Conservation (phyloP, 2,113 vertebrate genomes). For the Piaya cayana region DNA sequence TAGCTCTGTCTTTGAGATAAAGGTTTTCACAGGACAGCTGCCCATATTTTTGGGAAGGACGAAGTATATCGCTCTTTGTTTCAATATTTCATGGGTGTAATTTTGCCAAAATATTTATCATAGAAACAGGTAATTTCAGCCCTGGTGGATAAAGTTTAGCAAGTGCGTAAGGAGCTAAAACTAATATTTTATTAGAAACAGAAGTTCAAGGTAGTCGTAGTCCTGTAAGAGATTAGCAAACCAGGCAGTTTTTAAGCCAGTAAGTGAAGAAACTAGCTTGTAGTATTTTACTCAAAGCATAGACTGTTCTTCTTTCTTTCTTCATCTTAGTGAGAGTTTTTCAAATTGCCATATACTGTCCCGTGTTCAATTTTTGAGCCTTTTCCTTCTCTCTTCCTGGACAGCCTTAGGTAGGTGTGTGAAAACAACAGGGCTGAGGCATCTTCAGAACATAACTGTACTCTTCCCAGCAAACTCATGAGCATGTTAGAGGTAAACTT, state of each 20-base stretch:
- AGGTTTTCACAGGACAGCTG: background rate
- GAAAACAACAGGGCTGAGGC: background rate
- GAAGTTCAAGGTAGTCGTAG: background rate
- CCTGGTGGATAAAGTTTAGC: background rate
- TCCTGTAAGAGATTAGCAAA: background rate
- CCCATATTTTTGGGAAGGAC: background rate
- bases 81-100: background rate
- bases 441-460: background rate
- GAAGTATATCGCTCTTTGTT: background rate
- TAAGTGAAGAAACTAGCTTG: background rate
- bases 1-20: background rate
- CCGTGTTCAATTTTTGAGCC: background rate
- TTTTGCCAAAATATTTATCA: background rate
- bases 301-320: background rate
- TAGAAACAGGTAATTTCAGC: background rate
- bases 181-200: background rate
- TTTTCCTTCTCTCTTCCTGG: background rate
- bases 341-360: background rate
- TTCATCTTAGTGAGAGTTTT: background rate
- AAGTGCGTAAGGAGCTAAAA: background rate
- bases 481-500: background rate
- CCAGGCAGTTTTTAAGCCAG: background rate
- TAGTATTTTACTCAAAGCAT: background rate
- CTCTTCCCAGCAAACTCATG: accelerated
- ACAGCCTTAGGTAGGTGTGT: background rate